Evolutionary conservation across 64 coral and sea anemone genomes (phyloP).

Genomic region (Pocillopora damicornis): DNA sequence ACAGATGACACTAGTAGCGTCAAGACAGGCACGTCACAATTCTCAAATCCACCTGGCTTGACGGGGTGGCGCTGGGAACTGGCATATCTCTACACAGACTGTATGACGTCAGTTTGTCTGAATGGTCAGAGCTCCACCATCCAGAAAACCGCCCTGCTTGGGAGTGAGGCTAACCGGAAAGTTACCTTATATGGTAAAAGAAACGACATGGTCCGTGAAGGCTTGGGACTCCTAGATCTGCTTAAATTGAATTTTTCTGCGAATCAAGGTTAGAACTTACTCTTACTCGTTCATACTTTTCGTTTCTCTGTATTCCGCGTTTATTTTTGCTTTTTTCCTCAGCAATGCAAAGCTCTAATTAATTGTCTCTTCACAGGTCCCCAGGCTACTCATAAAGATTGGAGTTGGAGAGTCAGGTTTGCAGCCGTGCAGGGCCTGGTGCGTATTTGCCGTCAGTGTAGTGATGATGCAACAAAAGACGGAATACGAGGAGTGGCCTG

Average conservation of each 20-base stretch:
- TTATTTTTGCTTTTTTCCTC: no score
- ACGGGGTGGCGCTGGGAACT: slow-evolving; percentile 91
- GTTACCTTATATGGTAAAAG: slow-evolving; percentile 53
- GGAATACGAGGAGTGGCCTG: slow-evolving; percentile 78
- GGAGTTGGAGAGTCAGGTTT: slow-evolving; percentile 94
- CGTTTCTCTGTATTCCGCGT: no score
- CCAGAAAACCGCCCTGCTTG: slow-evolving; percentile 81
- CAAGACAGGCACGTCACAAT: slow-evolving; percentile 54
- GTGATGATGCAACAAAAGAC: slow-evolving; percentile 65
- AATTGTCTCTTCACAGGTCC: not conserved
- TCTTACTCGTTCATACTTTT: no score
- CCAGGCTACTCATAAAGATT: slow-evolving; percentile 31
- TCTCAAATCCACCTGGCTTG: slow-evolving; percentile 49
- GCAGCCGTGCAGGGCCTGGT: slow-evolving; percentile 90
- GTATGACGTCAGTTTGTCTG: slow-evolving; percentile 77
- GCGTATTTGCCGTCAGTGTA: slow-evolving; percentile 73
- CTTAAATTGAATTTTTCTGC: slow-evolving; percentile 68
- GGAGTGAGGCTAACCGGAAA: slow-evolving; percentile 57
- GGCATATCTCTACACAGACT: slow-evolving; percentile 73
- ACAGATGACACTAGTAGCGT: slow-evolving; percentile 11
- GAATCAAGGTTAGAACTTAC: slow-evolving; percentile 30
- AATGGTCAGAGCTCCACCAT: slow-evolving; percentile 69
- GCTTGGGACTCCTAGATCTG: slow-evolving; percentile 64
- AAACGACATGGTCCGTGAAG: slow-evolving; percentile 3
- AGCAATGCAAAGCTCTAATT: not conserved